Conservation (phyloP, 1,140 invertebrate species). For the Coenobita brevimanus region DNA sequence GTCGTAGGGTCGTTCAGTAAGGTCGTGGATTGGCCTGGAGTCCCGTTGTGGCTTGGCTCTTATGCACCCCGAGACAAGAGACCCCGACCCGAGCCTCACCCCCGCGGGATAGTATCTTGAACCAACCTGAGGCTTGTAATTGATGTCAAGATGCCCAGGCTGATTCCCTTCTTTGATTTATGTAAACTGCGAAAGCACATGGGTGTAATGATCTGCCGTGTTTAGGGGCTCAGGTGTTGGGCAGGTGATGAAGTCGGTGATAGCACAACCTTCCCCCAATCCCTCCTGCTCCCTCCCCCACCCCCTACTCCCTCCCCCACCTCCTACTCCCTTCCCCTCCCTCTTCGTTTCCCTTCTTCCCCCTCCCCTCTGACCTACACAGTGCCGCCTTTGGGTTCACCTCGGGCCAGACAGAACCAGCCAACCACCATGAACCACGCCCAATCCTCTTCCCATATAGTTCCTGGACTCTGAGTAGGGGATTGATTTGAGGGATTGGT, state of each 20-base stretch:
- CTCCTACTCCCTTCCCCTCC: too few relatives aligned
- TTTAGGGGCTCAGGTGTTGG: constrained; percentile 63
- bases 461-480: too few relatives aligned
- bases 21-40: neutral
- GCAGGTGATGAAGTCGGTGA: constrained; percentile 51
- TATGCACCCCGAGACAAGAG: neutral
- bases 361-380: too few relatives aligned
- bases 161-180: constrained; percentile 64
- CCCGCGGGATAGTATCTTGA: constrained; percentile 64
- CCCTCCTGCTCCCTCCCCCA: neutral
- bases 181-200: constrained; percentile 67
- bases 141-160: constrained; percentile 65
- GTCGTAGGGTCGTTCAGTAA: constrained; percentile 43
- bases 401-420: too few relatives aligned
- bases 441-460: too few relatives aligned
- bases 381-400: neutral
- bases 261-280: constrained; percentile 1
- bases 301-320: neutral
- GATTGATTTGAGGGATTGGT: neutral
- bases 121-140: constrained; percentile 61
- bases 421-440: too few relatives aligned
- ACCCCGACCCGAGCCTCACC: constrained; percentile 9
- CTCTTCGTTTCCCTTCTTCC: too few relatives aligned
- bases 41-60: constrained; percentile 4
- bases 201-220: constrained; percentile 64